phyloP scores from a whole-genome alignment of 2,888 invertebrate genomes.

The Metallyticus violacea region DNA sequence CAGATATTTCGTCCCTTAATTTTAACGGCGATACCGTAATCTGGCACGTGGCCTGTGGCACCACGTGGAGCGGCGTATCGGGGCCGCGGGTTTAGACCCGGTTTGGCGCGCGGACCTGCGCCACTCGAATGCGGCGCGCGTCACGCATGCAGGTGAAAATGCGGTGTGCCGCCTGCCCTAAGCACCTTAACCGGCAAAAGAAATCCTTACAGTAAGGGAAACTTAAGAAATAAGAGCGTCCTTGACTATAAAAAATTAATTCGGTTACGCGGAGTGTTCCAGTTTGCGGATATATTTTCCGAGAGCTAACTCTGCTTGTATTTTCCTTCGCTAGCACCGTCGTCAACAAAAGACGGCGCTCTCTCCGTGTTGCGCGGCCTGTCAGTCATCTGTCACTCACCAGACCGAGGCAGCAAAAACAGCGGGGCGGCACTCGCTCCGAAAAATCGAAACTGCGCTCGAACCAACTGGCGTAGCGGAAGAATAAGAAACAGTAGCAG shows the following conservation, averaged over 20 bases:
- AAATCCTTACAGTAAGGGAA: neutral
- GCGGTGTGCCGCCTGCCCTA: neutral
- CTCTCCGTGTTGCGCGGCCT: neutral
- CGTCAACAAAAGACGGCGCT: neutral
- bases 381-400: slow-evolving; percentile 33
- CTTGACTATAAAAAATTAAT: neutral
- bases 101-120: neutral
- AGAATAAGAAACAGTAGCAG: neutral
- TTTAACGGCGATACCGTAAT: neutral
- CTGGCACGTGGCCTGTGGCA: neutral
- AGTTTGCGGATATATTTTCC: neutral
- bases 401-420: slow-evolving; percentile 25
- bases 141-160: neutral
- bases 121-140: neutral
- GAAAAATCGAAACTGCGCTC: slow-evolving; percentile 16
- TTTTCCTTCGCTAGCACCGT: neutral
- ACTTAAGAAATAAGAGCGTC: neutral
- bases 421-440: slow-evolving; percentile 7
- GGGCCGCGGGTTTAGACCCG: neutral
- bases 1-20: neutral
- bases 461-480: neutral
- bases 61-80: neutral
- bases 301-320: too few species aligned
- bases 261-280: neutral
- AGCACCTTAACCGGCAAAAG: neutral